Percentiles rank a stretch among this genome's conserved stretches.
These are phyloP conservation scores for Cottus gobio DNA, from an alignment of 2,113 vertebrate genomes.

Conservation along the genomic window DNA sequence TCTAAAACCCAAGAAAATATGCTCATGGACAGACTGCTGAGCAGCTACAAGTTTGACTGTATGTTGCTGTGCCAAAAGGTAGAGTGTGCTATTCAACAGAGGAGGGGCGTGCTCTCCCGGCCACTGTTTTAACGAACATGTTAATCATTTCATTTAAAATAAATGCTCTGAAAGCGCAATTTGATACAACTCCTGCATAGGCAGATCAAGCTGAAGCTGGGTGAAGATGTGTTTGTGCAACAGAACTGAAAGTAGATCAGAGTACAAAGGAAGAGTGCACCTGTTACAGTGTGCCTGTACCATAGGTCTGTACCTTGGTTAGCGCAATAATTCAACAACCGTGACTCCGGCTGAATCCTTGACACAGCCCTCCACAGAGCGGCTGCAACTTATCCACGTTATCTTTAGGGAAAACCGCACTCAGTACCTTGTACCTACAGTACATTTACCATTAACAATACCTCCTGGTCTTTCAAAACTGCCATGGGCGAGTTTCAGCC, in stretches of 20 bases:
- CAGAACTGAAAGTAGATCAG: conserved; percentile 50
- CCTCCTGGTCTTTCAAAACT: conserved; percentile 32
- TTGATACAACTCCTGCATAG: conserved; percentile 34
- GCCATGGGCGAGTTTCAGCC: conserved; percentile 37
- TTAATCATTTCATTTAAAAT: conserved; percentile 34
- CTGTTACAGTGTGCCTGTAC: conserved; percentile 54
- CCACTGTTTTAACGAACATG: conserved; percentile 9
- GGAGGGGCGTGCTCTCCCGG: conserved; percentile 11
- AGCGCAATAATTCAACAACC: conserved; percentile 41
- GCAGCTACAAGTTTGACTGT: conserved; percentile 2
- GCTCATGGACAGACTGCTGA: conserved; percentile 18
- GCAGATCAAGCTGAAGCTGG: conserved; percentile 44
- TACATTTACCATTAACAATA: conserved; percentile 51
- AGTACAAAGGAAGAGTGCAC: conserved; percentile 38
- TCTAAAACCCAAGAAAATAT: conserved; percentile 31
- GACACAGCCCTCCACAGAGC: conserved; percentile 27
- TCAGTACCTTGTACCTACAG: conserved; percentile 48
- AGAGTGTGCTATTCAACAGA: conserved; percentile 49
- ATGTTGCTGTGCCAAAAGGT: conserved; percentile 27
- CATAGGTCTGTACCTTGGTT: conserved; percentile 48
- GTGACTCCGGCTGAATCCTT: conserved; percentile 34
- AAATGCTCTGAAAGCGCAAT: conserved; percentile 43
- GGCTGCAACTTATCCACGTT: conserved; percentile 37
- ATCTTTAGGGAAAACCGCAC: conserved; percentile 30
- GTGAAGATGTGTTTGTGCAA: conserved; percentile 48